Evolutionary conservation across 2,888 invertebrate genomes (phyloP), one percentile per base, ranked within the genome.

Genomic region (Keiferia lycopersicella): DNA sequence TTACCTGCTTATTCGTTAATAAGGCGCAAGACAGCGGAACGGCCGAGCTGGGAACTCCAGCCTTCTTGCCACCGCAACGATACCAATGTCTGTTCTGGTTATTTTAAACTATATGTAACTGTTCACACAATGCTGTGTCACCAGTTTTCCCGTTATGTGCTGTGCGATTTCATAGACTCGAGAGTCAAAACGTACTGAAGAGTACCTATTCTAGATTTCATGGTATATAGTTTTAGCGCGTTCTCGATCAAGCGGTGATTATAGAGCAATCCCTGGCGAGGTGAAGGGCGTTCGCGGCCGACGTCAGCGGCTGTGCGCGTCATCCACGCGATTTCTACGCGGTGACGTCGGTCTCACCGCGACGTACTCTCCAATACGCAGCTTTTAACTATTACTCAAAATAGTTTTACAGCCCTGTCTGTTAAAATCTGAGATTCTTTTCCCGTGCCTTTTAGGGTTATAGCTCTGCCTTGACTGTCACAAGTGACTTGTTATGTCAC

Each of bases 21-120:
- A 83, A 86, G 86, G 78, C 73, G 73, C 71, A 79, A 79, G 75
- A 71, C 78, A 77, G 78, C 86, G 86, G 81, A 86, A 86, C 86
- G 84, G 68, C 72, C 73, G 72, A 71, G 77, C 72, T 79, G 81
- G 79, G 83, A 81, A 79, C 78, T 69, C 22, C 51, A 71, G 67
- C 67, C 69, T 69, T n/a, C 56, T 34, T 68, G 69, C 64, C 50
- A 34, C 67, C 67, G 50, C 50, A 61, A 22, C 65, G 68, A 61
- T 63, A 76, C 76, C 72, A 66, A 74, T n/a, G 70, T 76, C 76
- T 77, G 79, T 78, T 76, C 64, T 51, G 11, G 18, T 45, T 60
- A 56, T 56, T 56, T 34, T 56, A 26, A 16, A 34, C 4, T 3
- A 16, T 16, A 16, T 6, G 4, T 16, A 45, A 16, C n/a, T 16